Percentiles rank a stretch among this genome's conserved stretches.
phyloP scores from a whole-genome alignment of 2,797 vertebrate genomes.

The Cossypha niveicapilla region DNA sequence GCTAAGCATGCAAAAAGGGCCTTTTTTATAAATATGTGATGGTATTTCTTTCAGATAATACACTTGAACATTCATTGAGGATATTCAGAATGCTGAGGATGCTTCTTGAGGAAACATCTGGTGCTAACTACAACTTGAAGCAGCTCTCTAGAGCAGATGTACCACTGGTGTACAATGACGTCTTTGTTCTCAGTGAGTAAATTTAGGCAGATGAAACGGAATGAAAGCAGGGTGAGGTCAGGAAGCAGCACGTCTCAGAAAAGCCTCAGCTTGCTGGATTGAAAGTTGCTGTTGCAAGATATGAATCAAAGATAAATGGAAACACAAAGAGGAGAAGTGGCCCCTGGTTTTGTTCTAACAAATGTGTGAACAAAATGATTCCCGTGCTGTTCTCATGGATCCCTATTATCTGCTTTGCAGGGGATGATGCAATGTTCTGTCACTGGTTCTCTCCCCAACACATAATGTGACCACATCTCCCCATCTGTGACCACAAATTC shows the following conservation, averaged over 20 bases:
- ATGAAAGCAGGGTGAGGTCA: neutral
- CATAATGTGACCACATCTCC: neutral
- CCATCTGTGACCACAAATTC: neutral
- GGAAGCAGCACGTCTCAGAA: neutral
- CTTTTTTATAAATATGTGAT: neutral
- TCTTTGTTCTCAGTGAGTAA: slow-evolving; percentile 35
- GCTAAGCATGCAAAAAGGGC: neutral
- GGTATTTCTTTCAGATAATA: neutral
- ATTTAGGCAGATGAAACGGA: slow-evolving; percentile 26
- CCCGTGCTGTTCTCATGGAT: neutral
- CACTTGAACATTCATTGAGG: neutral
- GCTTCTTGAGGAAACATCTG: slow-evolving; percentile 63
- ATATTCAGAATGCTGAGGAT: neutral
- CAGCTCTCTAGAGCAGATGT: slow-evolving; percentile 23
- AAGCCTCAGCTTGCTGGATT: rapidly evolving
- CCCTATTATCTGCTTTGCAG: neutral
- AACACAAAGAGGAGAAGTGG: neutral
- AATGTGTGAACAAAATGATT: neutral
- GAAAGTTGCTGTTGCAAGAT: neutral
- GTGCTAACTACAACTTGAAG: neutral
- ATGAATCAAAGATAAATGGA: neutral
- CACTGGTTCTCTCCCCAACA: neutral
- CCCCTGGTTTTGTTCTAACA: neutral
- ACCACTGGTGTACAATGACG: neutral
- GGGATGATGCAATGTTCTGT: neutral